Percentiles rank a stretch among this genome's conserved stretches.
Evolutionary conservation across 2,113 vertebrate species (phyloP).

Genomic region (Vombatus ursinus): DNA sequence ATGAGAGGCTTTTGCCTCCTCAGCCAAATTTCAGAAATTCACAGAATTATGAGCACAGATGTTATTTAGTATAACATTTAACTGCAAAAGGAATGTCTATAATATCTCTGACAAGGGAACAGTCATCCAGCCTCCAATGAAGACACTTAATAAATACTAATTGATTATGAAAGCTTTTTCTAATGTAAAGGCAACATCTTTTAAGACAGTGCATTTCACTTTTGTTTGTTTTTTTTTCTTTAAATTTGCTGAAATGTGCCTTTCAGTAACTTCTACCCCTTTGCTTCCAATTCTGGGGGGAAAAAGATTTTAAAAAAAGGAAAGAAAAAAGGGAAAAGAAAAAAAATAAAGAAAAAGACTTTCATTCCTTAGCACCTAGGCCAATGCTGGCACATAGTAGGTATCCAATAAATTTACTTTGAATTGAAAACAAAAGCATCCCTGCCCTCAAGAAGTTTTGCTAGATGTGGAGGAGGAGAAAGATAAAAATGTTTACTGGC

Average conservation of each 20-base stretch:
- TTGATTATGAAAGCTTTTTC: neutral
- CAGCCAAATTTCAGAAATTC: neutral
- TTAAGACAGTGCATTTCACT: neutral
- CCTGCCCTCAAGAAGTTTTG: neutral
- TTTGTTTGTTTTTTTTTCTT: neutral
- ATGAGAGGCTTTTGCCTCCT: neutral
- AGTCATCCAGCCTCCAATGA: neutral
- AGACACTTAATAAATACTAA: neutral
- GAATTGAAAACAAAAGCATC: neutral
- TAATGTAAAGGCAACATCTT: neutral
- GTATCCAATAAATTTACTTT: neutral
- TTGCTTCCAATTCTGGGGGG: neutral
- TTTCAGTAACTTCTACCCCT: neutral
- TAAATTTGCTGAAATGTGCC: neutral
- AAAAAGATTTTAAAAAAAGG: too few relatives aligned
- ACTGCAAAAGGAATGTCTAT: neutral
- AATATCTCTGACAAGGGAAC: neutral
- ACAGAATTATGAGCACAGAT: neutral
- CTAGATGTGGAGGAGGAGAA: neutral
- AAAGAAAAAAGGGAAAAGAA: too few relatives aligned
- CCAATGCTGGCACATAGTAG: neutral
- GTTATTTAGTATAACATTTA: neutral
- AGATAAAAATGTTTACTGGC: neutral
- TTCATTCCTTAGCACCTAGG: neutral
- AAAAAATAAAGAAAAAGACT: neutral